A percentile compares a stretch with the other conserved stretches of the same genome.
Conservation (phyloP, 2,113 vertebrate species). For the Fulmarus glacialis region DNA sequence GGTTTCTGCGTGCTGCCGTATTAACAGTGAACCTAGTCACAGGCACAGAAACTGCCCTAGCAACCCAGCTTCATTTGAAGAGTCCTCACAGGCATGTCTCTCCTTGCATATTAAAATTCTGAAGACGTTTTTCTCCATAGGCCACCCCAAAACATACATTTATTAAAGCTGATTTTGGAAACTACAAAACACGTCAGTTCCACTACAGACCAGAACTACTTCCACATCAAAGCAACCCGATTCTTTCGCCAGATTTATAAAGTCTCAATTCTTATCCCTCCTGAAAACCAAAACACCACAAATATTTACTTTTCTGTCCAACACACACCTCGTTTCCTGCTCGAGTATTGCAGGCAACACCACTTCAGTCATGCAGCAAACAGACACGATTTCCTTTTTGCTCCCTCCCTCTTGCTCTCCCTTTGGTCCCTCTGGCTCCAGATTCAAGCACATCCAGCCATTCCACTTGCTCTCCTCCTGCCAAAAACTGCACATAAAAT, state of each 20-base stretch:
- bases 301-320: constrained; percentile 66
- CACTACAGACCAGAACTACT: constrained; percentile 11
- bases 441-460: constrained; percentile 42
- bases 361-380: constrained; percentile 42
- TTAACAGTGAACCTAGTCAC: background rate
- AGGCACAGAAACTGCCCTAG: background rate
- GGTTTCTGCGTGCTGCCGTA: background rate
- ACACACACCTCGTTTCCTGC: constrained; percentile 60
- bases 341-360: constrained; percentile 26
- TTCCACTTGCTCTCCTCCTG: background rate
- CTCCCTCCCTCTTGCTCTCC: background rate
- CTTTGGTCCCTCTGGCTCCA: constrained; percentile 7
- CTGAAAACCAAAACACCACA: constrained; percentile 35
- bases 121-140: background rate
- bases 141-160: constrained; percentile 10
- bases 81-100: background rate
- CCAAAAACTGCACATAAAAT: background rate
- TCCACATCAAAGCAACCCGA: constrained; percentile 65
- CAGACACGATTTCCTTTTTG: constrained; percentile 44
- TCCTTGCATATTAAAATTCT: background rate
- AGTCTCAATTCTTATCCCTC: constrained; percentile 35
- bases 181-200: constrained; percentile 16
- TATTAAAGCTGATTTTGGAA: constrained; percentile 40
- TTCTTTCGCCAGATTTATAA: constrained; percentile 34
- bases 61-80: background rate